Conservation (phyloP, 2,797 vertebrate species). For the Mallotus villosus region DNA sequence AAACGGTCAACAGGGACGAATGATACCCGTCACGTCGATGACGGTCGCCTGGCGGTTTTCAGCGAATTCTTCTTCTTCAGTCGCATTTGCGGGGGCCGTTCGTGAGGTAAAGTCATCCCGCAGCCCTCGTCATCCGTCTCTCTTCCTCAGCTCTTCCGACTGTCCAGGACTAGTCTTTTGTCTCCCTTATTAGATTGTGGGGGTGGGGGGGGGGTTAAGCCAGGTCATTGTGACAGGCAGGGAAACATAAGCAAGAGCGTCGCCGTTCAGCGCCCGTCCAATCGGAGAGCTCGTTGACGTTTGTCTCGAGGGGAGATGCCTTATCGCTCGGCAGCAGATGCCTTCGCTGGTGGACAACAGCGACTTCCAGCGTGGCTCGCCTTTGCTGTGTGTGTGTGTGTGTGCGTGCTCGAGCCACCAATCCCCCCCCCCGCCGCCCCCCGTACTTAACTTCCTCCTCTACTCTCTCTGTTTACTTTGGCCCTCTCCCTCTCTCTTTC, state of each 20-base stretch:
- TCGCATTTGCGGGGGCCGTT: too few species aligned
- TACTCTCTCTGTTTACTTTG: not conserved
- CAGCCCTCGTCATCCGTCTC: not conserved
- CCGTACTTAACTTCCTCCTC: not conserved
- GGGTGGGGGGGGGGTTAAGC: not conserved
- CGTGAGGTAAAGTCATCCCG: not conserved
- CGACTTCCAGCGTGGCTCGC: slow-evolving; percentile 10
- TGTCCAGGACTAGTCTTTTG: not conserved
- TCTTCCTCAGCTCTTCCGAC: not conserved
- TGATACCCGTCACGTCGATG: too few species aligned
- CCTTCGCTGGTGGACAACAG: slow-evolving; percentile 5
- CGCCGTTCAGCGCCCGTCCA: slow-evolving; percentile 17
- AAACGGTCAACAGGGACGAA: too few species aligned
- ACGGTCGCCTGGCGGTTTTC: too few species aligned
- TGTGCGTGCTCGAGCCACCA: not conserved
- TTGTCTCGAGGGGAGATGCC: slow-evolving; percentile 15
- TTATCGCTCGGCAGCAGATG: slow-evolving; percentile 27
- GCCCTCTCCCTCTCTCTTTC: not conserved
- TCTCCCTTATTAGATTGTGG: not conserved
- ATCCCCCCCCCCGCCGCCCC: too few species aligned
- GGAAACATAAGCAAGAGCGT: slow-evolving; percentile 11
- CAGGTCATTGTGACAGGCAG: slow-evolving; percentile 23
- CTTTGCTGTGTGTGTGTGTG: not conserved
- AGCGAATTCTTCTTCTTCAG: too few species aligned
- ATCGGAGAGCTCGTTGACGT: slow-evolving; percentile 33